These are phyloP conservation scores for Scarus forsteni DNA, from an alignment of 2,797 vertebrate genomes.

Conservation along the genomic window DNA sequence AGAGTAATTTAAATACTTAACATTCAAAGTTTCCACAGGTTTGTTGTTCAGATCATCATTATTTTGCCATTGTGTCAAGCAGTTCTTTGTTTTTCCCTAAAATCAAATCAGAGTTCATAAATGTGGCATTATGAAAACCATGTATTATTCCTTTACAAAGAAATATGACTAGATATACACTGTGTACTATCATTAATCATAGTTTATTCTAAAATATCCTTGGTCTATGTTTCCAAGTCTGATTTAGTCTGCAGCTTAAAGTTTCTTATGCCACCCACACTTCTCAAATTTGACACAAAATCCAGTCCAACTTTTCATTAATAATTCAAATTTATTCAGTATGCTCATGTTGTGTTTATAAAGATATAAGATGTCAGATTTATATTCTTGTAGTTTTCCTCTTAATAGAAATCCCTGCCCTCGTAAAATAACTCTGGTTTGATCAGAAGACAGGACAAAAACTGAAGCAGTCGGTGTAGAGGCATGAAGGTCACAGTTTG, in stretches of 20 bases:
- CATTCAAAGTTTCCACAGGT: no score
- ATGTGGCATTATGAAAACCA: no score
- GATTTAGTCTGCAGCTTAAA: slow-evolving; percentile 14
- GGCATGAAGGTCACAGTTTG: slow-evolving; percentile 49
- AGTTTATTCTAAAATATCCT: no score
- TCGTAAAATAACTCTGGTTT: slow-evolving; percentile 34
- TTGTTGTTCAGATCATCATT: no score
- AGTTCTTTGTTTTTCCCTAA: no score
- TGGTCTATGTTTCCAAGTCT: no score
- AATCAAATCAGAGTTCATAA: no score
- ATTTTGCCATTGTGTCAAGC: no score
- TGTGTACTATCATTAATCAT: no score
- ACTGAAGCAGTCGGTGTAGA: slow-evolving; percentile 12
- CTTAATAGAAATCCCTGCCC: slow-evolving; percentile 6
- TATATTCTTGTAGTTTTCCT: slow-evolving; percentile 17
- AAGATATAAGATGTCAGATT: slow-evolving; percentile 23
- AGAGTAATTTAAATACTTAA: no score
- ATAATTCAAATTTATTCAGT: slow-evolving; percentile 39
- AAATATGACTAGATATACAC: no score
- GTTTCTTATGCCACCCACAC: slow-evolving; percentile 18
- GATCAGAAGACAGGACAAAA: slow-evolving; percentile 14
- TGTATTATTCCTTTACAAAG: no score
- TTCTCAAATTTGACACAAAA: slow-evolving; percentile 17
- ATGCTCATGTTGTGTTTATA: slow-evolving; percentile 6
- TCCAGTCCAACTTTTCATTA: slow-evolving; percentile 28